Conservation (phyloP, 2,113 vertebrate species). For the Actinemys pallida region DNA sequence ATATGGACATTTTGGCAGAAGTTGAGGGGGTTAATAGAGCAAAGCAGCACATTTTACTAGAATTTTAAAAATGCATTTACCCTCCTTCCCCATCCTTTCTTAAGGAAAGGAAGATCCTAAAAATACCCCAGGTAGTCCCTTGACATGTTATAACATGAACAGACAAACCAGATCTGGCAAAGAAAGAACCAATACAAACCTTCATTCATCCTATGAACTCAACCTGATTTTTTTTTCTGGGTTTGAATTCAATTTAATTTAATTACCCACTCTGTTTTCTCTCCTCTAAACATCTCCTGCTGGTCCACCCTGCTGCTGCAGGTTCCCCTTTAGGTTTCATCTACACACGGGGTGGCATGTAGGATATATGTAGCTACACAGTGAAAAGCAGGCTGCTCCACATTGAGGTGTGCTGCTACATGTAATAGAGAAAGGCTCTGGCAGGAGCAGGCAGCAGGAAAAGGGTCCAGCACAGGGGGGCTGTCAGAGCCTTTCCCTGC, state of each 20-base stretch:
- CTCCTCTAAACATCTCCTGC: neutral
- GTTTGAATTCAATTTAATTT: neutral
- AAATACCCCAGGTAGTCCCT: neutral
- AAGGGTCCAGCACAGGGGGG: too few species aligned
- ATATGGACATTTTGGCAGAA: neutral
- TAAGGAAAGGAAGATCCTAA: neutral
- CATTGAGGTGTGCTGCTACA: neutral
- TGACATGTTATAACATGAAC: rapidly evolving
- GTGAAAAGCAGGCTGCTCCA: neutral
- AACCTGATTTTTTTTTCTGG: neutral
- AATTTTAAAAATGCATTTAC: neutral
- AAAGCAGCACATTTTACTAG: neutral
- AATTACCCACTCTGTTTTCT: neutral
- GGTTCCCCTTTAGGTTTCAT: neutral
- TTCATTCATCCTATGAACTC: neutral
- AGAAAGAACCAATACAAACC: neutral
- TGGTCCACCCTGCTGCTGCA: neutral
- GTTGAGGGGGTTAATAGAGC: neutral
- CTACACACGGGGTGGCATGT: neutral
- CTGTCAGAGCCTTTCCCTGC: too few species aligned
- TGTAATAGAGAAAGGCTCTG: neutral
- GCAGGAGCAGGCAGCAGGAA: neutral
- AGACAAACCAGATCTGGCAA: neutral
- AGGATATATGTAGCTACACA: neutral
- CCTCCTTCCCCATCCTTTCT: neutral